Evolutionary conservation across 2,888 invertebrate species (phyloP).

Genomic region (Lamproptera curius): DNA sequence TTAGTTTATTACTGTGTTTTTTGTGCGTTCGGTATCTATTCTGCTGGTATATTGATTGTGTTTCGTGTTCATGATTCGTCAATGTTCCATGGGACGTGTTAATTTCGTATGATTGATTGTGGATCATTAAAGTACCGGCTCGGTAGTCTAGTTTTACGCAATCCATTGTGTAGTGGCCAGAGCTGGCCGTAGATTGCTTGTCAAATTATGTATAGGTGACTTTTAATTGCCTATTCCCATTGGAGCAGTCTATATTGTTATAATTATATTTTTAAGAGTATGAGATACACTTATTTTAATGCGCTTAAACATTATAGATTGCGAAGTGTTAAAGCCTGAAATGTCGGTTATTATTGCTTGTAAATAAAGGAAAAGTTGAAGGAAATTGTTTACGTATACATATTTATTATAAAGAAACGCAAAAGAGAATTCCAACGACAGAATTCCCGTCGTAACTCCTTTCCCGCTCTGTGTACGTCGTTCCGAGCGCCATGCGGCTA

Average conservation of each 20-base stretch:
- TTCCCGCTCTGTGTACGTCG: slow-evolving; percentile 57
- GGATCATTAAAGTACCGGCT: slow-evolving; percentile 58
- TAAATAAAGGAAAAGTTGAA: background rate
- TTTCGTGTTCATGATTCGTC: slow-evolving; percentile 76
- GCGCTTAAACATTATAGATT: too few relatives aligned
- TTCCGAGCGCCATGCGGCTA: slow-evolving; percentile 65
- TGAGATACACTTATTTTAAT: too few relatives aligned
- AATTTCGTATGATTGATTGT: slow-evolving; percentile 76
- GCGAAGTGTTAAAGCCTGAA: too few relatives aligned
- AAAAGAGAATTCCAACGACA: slow-evolving; percentile 41
- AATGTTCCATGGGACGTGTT: slow-evolving; percentile 75
- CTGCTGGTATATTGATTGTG: slow-evolving; percentile 78
- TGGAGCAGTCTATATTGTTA: too few relatives aligned
- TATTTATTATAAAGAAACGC: slow-evolving; percentile 14
- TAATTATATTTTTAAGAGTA: too few relatives aligned
- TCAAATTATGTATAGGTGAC: slow-evolving; percentile 46
- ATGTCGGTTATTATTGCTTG: too few relatives aligned
- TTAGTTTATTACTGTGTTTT: slow-evolving; percentile 66
- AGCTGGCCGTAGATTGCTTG: slow-evolving; percentile 47
- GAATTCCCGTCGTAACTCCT: slow-evolving; percentile 54
- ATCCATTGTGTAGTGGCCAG: slow-evolving; percentile 50
- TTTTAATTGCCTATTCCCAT: too few relatives aligned
- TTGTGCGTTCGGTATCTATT: slow-evolving; percentile 51
- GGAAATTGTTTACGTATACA: background rate
- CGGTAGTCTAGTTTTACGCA: slow-evolving; percentile 71